phyloP scores from a whole-genome alignment of 2,888 invertebrate species.

The Drosophila ustulata region DNA sequence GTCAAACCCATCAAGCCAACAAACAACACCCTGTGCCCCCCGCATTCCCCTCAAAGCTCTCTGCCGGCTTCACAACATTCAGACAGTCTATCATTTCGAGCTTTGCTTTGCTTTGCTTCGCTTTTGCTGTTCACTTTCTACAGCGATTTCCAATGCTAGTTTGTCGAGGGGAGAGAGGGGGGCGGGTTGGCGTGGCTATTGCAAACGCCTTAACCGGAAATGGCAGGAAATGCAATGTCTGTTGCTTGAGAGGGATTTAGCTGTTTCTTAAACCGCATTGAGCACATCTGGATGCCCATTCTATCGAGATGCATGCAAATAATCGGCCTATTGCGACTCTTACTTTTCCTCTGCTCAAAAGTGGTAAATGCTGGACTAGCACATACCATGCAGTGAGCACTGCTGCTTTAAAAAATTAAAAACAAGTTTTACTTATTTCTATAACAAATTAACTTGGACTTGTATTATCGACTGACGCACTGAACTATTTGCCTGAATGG shows the following conservation, averaged over 20 bases:
- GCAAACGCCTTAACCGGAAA: conserved; percentile 36
- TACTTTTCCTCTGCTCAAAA: background rate
- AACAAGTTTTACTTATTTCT: too few species aligned
- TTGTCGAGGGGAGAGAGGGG: background rate
- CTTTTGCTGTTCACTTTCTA: conserved; percentile 5
- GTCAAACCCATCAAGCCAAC: background rate
- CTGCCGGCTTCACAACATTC: background rate
- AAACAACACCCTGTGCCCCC: background rate
- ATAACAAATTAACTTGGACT: too few species aligned
- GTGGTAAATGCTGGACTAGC: background rate
- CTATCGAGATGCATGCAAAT: conserved; percentile 17
- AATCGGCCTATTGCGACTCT: conserved; percentile 15
- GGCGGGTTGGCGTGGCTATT: background rate
- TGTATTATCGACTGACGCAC: too few species aligned
- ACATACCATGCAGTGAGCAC: background rate
- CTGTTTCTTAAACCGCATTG: conserved; percentile 24
- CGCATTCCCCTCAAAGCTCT: background rate
- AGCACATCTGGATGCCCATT: background rate
- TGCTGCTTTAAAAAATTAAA: too few species aligned
- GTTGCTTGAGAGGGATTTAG: conserved; percentile 17
- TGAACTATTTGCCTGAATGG: too few species aligned
- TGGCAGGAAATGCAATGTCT: conserved; percentile 44
- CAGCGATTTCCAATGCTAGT: conserved; percentile 14
- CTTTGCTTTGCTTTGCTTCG: conserved; percentile 17
- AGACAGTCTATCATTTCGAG: conserved; percentile 29